Percentiles rank a stretch among this genome's conserved stretches.
Evolutionary conservation across 2,888 invertebrate species (phyloP).

Genomic region (Nephrotoma appendiculata): DNA sequence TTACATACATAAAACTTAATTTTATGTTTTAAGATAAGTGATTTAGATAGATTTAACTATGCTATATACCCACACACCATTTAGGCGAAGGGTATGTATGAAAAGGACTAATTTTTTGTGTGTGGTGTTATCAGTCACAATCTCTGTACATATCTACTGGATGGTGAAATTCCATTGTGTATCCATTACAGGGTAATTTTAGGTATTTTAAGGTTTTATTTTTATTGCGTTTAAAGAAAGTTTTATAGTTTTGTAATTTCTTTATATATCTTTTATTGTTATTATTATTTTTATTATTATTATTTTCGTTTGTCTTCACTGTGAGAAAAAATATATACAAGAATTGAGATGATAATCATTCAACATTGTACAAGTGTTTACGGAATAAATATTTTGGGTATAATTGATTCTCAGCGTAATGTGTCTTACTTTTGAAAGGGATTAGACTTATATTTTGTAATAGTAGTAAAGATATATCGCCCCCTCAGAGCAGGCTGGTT

Average conservation of each 20-base stretch:
- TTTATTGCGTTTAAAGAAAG: background rate
- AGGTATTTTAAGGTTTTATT: background rate
- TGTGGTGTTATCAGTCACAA: background rate
- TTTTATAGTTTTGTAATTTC: background rate
- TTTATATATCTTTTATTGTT: background rate
- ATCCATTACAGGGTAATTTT: background rate
- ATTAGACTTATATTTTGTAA: too few relatives aligned
- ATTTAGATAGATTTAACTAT: conserved; percentile 5
- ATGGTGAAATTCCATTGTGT: background rate
- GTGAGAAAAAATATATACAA: background rate
- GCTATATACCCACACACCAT: background rate
- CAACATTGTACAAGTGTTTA: background rate
- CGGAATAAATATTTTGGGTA: background rate
- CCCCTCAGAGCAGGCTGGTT: too few relatives aligned
- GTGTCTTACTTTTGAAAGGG: background rate
- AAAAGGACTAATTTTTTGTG: background rate
- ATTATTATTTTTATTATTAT: background rate
- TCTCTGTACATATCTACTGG: background rate
- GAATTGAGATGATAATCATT: background rate
- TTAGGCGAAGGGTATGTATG: background rate
- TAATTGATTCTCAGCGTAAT: background rate
- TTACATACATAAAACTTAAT: conserved; percentile 1
- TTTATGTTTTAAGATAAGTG: conserved; percentile 5
- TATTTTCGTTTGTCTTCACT: background rate
- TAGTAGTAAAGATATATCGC: too few relatives aligned